Conservation (phyloP, 2,113 vertebrate species). For the Rhinoptilus africanus region DNA sequence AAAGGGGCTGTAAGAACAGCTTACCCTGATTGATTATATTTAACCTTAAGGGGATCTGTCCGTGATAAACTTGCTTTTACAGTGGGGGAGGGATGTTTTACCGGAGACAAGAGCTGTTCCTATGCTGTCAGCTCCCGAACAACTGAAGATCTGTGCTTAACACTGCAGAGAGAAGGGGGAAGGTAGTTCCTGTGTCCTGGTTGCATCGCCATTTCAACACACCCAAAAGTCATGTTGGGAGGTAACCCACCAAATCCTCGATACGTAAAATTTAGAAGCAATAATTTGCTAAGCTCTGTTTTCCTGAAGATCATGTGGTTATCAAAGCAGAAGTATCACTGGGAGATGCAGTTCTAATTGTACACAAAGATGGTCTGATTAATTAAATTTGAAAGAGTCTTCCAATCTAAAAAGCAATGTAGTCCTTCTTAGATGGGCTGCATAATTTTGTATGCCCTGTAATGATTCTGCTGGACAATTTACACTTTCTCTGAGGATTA, state of each 20-base stretch:
- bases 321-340: background rate
- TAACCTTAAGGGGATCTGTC: slow-evolving; percentile 1
- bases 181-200: background rate
- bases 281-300: background rate
- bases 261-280: background rate
- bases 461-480: background rate
- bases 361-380: background rate
- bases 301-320: background rate
- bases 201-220: background rate
- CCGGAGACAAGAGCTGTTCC: background rate
- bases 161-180: background rate
- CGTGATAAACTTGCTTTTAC: background rate
- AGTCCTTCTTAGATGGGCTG: background rate
- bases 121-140: background rate
- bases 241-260: background rate
- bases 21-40: background rate
- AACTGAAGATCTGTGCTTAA: background rate
- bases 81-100: background rate
- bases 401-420: background rate
- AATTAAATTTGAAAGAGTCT: background rate
- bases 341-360: background rate
- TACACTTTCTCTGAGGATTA: background rate
- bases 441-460: background rate
- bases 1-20: background rate
- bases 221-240: background rate